A percentile compares a stretch with the other conserved stretches of the same genome.
phyloP scores from a whole-genome alignment of 1,140 invertebrate genomes.

The Wiebesia pumilae region DNA sequence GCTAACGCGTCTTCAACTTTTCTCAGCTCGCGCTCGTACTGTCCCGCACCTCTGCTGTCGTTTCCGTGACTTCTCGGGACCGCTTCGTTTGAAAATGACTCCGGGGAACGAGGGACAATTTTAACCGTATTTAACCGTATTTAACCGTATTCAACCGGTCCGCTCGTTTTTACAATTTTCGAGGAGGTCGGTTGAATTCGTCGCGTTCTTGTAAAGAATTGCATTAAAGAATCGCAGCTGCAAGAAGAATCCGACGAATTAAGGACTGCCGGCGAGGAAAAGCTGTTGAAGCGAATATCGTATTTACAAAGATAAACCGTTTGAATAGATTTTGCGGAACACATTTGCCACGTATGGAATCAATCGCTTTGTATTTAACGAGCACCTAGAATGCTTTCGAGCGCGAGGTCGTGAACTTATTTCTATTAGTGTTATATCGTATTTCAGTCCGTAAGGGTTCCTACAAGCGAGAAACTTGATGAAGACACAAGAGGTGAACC shows the following conservation, averaged over 20 bases:
- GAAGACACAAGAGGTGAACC: no score
- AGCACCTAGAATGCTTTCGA: no score
- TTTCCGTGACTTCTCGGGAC: background rate
- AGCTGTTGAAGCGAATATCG: background rate
- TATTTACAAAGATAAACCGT: background rate
- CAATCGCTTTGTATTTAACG: background rate
- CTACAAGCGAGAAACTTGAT: no score
- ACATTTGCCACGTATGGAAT: background rate
- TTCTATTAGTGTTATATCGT: no score
- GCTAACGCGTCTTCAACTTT: conserved; percentile 60
- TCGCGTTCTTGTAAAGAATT: background rate
- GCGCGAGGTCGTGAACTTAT: no score
- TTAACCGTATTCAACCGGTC: background rate
- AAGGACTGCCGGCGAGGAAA: background rate
- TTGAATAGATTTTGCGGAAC: background rate
- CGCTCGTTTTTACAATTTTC: no score
- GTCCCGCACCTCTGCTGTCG: conserved; percentile 43
- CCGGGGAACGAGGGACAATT: background rate
- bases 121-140: background rate
- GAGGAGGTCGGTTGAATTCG: no score
- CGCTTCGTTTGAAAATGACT: background rate
- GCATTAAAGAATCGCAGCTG: background rate
- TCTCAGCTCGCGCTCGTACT: conserved; percentile 29
- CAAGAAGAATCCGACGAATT: background rate
- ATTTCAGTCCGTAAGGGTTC: no score